Evolutionary conservation across 2,797 vertebrate genomes (phyloP).

Genomic region (Mus minutoides): DNA sequence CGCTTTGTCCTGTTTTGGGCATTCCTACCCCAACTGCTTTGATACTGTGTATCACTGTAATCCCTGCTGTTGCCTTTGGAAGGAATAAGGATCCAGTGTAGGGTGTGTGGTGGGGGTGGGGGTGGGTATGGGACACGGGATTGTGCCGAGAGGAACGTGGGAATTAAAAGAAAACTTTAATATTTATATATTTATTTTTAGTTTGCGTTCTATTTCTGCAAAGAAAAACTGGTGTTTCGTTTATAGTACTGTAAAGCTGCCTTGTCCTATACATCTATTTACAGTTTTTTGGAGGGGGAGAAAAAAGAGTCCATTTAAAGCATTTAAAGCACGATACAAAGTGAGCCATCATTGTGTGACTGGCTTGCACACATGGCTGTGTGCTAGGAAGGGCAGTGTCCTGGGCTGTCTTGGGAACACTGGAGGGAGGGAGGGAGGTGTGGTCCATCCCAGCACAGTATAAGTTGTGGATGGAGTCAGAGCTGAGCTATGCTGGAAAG

Average conservation of each 20-base stretch:
- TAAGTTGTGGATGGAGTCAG: no score
- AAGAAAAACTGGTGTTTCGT: conserved; percentile 42
- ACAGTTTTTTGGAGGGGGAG: neutral
- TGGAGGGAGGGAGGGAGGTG: neutral
- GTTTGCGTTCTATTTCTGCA: conserved; percentile 48
- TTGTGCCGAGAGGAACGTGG: neutral
- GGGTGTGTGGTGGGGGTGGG: neutral
- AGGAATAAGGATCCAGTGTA: neutral
- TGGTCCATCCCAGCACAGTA: neutral
- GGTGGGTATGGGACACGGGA: neutral
- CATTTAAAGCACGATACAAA: neutral
- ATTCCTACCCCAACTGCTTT: neutral
- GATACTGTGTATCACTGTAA: neutral
- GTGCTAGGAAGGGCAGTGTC: neutral
- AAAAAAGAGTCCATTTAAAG: conserved; percentile 1
- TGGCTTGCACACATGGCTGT: neutral
- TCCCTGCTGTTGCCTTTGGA: neutral
- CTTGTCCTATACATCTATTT: conserved; percentile 12
- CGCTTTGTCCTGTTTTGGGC: neutral
- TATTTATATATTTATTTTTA: conserved; percentile 64
- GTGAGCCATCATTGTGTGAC: neutral
- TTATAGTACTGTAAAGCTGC: conserved; percentile 49
- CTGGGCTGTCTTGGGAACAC: neutral
- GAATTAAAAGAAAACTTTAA: conserved; percentile 20
- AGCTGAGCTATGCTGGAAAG: neutral